These are phyloP conservation scores for Chamaea fasciata DNA, from an alignment of 2,113 vertebrate species.

Conservation along the genomic window DNA sequence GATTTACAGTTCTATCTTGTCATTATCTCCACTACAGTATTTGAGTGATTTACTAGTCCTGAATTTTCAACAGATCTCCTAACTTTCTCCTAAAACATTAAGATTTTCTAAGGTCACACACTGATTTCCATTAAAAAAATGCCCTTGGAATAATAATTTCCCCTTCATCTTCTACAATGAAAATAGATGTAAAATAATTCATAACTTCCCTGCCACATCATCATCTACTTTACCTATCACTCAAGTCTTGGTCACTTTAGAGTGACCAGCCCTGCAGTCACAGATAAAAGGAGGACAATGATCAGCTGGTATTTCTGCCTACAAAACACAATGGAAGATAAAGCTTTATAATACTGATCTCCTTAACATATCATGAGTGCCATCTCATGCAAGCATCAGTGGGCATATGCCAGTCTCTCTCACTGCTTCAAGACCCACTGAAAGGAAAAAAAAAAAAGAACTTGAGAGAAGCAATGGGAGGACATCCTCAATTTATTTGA, in stretches of 20 bases:
- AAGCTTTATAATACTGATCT: not conserved
- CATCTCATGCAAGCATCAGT: not conserved
- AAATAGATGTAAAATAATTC: conserved; percentile 57
- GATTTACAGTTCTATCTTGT: not conserved
- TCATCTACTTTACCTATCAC: not conserved
- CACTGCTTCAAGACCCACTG: not conserved
- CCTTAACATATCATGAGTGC: not conserved
- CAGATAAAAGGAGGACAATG: not conserved
- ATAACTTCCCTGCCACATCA: conserved; percentile 1
- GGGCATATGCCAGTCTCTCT: not conserved
- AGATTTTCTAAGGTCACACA: conserved; percentile 20
- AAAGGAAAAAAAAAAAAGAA: not conserved
- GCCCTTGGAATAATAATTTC: conserved; percentile 44
- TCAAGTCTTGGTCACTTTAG: not conserved
- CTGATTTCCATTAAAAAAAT: conserved; percentile 42
- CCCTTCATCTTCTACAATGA: conserved; percentile 9
- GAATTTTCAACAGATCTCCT: not conserved
- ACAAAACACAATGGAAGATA: not conserved
- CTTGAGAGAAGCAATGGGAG: not conserved
- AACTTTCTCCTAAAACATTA: conserved; percentile 27
- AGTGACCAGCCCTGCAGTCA: not conserved
- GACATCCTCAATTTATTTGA: not conserved
- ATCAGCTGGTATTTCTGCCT: conserved; percentile 30
- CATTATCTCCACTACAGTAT: not conserved
- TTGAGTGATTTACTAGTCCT: not conserved